These are phyloP conservation scores for Scytalopus superciliaris DNA, from an alignment of 2,113 vertebrate species.

Conservation along the genomic window DNA sequence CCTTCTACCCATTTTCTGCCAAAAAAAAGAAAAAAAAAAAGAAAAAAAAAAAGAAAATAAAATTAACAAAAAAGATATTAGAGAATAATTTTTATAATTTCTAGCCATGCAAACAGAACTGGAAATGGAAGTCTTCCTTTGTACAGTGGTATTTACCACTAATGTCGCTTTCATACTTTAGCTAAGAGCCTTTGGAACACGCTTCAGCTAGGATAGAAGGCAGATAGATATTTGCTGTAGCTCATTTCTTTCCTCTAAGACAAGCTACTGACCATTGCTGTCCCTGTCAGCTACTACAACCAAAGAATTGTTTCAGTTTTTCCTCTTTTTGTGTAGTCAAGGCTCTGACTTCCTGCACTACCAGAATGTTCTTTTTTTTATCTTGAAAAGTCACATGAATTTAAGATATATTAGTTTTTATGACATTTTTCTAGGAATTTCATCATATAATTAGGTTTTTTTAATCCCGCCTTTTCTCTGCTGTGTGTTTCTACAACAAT, in stretches of 20 bases:
- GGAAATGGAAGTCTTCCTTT: neutral
- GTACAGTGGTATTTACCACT: neutral
- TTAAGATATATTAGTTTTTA: neutral
- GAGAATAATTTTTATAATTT: neutral
- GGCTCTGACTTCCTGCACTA: neutral
- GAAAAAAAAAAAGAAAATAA: no score
- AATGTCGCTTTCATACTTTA: neutral
- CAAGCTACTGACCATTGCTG: neutral
- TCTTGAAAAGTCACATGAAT: neutral
- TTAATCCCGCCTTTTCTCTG: neutral
- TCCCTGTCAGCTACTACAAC: neutral
- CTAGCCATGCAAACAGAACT: neutral
- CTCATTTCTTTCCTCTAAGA: neutral
- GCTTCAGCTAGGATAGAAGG: neutral
- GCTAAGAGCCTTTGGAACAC: neutral
- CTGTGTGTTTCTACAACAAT: neutral
- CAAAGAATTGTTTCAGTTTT: neutral
- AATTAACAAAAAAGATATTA: neutral
- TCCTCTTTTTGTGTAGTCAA: neutral
- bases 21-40: neutral
- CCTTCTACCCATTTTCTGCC: neutral
- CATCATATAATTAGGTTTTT: neutral
- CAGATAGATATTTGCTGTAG: neutral
- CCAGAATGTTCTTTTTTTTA: neutral
- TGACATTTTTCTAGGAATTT: neutral